phyloP scores from a whole-genome alignment of 2,797 vertebrate species.

The Prionace glauca region DNA sequence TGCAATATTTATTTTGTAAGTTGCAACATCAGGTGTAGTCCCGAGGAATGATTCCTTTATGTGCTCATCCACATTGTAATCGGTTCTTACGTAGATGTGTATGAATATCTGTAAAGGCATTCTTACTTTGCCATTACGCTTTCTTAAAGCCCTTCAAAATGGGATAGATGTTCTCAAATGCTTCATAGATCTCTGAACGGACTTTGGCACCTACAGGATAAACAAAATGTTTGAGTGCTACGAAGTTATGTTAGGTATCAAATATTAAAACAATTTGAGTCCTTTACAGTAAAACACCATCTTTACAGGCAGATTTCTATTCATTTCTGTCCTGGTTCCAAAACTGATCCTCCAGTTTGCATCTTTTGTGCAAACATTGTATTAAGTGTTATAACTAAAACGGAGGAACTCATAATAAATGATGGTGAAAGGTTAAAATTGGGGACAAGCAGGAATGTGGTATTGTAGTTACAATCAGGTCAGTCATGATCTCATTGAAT shows the following conservation, averaged over 20 bases:
- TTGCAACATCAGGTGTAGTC: neutral
- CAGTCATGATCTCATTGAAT: too few relatives aligned
- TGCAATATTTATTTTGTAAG: neutral
- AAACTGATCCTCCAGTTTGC: neutral
- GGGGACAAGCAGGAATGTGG: neutral
- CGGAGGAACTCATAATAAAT: neutral
- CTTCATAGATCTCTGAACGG: conserved; percentile 88
- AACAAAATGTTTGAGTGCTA: conserved; percentile 38
- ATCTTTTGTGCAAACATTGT: neutral
- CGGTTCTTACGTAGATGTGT: too few relatives aligned
- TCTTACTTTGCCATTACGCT: conserved; percentile 49
- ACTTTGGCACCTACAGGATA: conserved; percentile 81
- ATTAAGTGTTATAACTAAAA: neutral
- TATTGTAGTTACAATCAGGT: too few relatives aligned
- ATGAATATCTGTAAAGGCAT: neutral
- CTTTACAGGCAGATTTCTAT: neutral
- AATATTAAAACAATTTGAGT: neutral
- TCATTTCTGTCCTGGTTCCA: neutral
- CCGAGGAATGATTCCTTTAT: neutral
- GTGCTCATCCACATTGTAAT: neutral
- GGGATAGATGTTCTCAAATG: conserved; percentile 95
- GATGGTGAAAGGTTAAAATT: neutral
- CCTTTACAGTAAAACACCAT: neutral
- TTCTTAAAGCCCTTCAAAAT: conserved; percentile 90
- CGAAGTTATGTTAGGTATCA: neutral